Base-by-base conservation (phyloP, 2,888 invertebrate genomes). In the Eumacrocentrus americanus region DNA sequence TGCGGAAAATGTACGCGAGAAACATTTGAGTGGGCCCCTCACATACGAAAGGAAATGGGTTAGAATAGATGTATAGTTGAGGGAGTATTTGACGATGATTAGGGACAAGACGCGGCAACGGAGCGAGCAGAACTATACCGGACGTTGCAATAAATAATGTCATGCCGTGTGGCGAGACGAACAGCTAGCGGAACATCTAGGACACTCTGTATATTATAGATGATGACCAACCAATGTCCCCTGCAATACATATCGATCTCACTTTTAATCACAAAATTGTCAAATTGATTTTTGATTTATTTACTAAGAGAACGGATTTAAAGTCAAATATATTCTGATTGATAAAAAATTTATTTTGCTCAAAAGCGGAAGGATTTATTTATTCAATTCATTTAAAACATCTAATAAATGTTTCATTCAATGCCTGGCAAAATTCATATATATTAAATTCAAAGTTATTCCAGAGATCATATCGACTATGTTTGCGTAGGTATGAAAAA, bases 161-260 rank as follows among this genome's bases (percentile, higher is more conserved):
- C 61, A 52, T 44, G 48, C 22, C 54, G 40, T 40, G 60, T 40
- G 54, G 59, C 12, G 20, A 61, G 55, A 44, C 46, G 55, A 52
- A 67, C 65, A 66, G 67, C 61, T 70, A 65, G 66, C 59, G 67
- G 67, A 72, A 74, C 74, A 74, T 70, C 72, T 69, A 69, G 70
- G 67, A 69, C 69, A 69, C 61, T 64, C 65, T 69, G 67, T 72
- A 70, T 70, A 71, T 72, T 67, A 4, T 40, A 69, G 68, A 70
- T 72, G 71, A 70, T 67, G 64, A n/a, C n/a, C n/a, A n/a, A n/a
- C n/a, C 66, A 37, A 20, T 12, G 35, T n/a, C 14, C 22, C 52
- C 38, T 37, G n/a, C n/a, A 52, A 37, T 52, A 23, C 37, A 52
- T 23, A 16, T 40, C 14, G 3, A 38, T 40, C 23, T 7, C 25